phyloP scores from a whole-genome alignment of 1,140 invertebrate species.

The Artemia franciscana region DNA sequence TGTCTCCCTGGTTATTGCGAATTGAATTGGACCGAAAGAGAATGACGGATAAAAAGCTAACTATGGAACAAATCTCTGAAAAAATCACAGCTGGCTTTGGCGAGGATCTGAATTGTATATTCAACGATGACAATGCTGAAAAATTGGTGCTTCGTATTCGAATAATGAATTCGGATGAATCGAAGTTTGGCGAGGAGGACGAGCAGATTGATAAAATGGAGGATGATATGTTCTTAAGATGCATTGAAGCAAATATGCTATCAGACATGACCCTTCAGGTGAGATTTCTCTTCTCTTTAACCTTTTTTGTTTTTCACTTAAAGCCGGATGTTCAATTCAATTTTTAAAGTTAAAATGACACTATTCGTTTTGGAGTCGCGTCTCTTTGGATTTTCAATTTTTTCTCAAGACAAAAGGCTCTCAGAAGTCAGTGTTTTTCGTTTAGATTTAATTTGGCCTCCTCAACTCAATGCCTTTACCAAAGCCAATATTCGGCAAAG shows the following conservation, averaged over 20 bases:
- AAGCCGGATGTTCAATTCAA: too few relatives aligned
- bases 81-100: conserved; percentile 98
- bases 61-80: conserved; percentile 99
- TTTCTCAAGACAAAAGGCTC: too few relatives aligned
- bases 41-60: conserved; percentile 98
- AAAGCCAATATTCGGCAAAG: too few relatives aligned
- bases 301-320: not conserved
- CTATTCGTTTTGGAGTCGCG: too few relatives aligned
- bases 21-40: conserved; percentile 94
- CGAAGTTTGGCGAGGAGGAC: conserved; percentile 60
- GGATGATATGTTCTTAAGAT: conserved; percentile 93
- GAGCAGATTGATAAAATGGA: conserved; percentile 99
- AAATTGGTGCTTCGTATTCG: conserved; percentile 93
- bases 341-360: too few relatives aligned
- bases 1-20: conserved; percentile 92
- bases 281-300: conserved; percentile 12
- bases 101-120: conserved; percentile 97
- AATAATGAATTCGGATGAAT: conserved; percentile 92
- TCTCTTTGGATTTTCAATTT: too few relatives aligned
- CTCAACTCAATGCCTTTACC: too few relatives aligned
- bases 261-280: conserved; percentile 93
- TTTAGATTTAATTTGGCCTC: too few relatives aligned
- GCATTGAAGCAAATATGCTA: conserved; percentile 96
- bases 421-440: too few relatives aligned
- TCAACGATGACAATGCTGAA: conserved; percentile 99